A percentile compares a stretch with the other conserved stretches of the same genome.
phyloP scores from a whole-genome alignment of 2,113 vertebrate genomes.

The Tetrao urogallus region DNA sequence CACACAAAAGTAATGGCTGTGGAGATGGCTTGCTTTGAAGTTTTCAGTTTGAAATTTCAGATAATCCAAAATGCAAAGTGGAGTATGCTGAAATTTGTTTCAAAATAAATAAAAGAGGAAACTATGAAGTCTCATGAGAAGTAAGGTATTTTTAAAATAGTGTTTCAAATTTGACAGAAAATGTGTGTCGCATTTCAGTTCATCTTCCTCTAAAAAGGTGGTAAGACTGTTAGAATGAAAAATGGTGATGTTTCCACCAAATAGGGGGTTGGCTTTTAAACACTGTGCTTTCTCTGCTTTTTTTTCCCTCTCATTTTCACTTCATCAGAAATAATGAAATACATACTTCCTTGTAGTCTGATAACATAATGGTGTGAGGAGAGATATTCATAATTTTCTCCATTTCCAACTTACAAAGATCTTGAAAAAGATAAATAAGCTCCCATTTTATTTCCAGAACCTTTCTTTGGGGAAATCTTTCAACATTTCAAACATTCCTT shows the following conservation, averaged over 20 bases:
- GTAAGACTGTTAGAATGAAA: background rate
- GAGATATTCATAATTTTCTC: background rate
- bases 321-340: background rate
- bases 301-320: background rate
- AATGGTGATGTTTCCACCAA: background rate
- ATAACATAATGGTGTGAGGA: accelerated
- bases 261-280: background rate
- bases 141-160: background rate
- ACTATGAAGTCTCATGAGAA: background rate
- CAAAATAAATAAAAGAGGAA: background rate
- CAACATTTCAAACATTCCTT: background rate
- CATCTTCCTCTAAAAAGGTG: background rate
- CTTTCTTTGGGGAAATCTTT: background rate
- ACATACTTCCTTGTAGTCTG: background rate
- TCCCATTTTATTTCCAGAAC: background rate
- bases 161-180: background rate
- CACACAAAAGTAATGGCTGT: slow-evolving; percentile 16
- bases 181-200: background rate
- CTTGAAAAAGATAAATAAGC: background rate
- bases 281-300: background rate
- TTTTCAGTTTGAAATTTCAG: slow-evolving; percentile 11
- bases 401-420: background rate
- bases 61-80: background rate
- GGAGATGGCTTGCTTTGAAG: slow-evolving; percentile 47
- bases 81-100: slow-evolving; percentile 33